These are phyloP conservation scores for Criorhina ranunculi DNA, from an alignment of 2,888 invertebrate genomes.

Conservation along the genomic window DNA sequence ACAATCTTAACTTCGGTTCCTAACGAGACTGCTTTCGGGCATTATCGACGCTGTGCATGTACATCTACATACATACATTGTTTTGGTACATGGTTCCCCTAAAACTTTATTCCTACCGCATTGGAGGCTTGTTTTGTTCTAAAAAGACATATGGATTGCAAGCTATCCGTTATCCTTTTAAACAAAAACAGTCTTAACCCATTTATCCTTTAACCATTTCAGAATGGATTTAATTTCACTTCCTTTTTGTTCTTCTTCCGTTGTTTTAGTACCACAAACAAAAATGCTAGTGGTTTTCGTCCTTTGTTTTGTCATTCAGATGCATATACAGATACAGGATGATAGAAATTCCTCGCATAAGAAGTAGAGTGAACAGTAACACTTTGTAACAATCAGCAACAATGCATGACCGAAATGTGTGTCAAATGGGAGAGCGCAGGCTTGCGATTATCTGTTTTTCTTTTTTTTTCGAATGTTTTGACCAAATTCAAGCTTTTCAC, in stretches of 20 bases:
- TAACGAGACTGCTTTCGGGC: slow-evolving; percentile 6
- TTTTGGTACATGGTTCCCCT: not conserved
- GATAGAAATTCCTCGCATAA: slow-evolving; percentile 10
- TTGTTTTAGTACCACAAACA: not conserved
- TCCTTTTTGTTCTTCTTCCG: not conserved
- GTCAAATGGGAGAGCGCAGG: slow-evolving; percentile 73
- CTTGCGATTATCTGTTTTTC: slow-evolving; percentile 44
- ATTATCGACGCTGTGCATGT: no score
- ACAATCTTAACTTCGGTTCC: slow-evolving; percentile 7
- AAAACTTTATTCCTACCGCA: slow-evolving; percentile 15
- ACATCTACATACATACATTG: no score
- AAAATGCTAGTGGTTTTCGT: slow-evolving; percentile 40
- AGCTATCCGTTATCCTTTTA: slow-evolving; percentile 24
- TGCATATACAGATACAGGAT: slow-evolving; percentile 28
- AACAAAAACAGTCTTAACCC: slow-evolving; percentile 35
- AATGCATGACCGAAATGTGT: slow-evolving; percentile 69
- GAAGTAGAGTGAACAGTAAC: slow-evolving; percentile 11
- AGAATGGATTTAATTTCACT: slow-evolving; percentile 33
- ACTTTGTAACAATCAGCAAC: slow-evolving; percentile 48
- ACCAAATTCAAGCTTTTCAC: slow-evolving; percentile 68
- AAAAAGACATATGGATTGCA: slow-evolving; percentile 3
- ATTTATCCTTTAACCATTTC: slow-evolving; percentile 31
- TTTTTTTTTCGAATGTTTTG: slow-evolving; percentile 19
- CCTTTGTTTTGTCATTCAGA: slow-evolving; percentile 22
- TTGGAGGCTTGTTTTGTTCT: not conserved